Base-by-base conservation (phyloP, 2,797 vertebrate species). In the Enteromius viviparus region DNA sequence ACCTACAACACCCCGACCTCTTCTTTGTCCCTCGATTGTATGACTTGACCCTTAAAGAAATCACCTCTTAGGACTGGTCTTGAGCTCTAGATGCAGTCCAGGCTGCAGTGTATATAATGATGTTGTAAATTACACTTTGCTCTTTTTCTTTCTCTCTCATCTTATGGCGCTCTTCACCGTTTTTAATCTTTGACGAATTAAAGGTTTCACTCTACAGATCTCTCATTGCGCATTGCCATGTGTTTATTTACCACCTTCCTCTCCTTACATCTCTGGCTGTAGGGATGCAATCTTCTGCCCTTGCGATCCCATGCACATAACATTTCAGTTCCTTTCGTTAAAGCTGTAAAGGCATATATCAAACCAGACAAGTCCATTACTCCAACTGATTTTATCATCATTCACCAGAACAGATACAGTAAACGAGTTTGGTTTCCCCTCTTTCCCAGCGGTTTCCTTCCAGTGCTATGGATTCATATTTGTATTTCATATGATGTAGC, bases 1-100 rank as follows among this genome's bases (percentile, higher is more conserved):
- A 98, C 96, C 97, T 97, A 97, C 97, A 98, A 98, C 97, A 98
- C 97, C 97, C 97, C 95, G 97, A 99, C 98, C 98, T 99, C 97
- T 96, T 95, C 95, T 97, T 93, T 95, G 95, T 94, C 96, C 97
- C 97, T 98, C 96, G 97, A 98, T 98, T 99, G 98, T 99, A 99
- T 97, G 96, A 97, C 97, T 97, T 97, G 96, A 94, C 97, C 97
- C 97, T 95, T 92, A 93, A 90, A 87, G 95, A 98, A 96, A 97
- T 97, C 96, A 97, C 96, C 96, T 98, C 96, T 97, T 98, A 96
- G 97, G 97, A 98, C 97, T 97, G 97, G 96, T 98, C 97, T 97
- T 97, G 95, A 96, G 95, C 96, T 97, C 96, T 96, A 97, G 97
- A 95, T 93, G 96, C 97, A 96, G 97, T 96, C 94, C 92, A 83